phyloP scores from a whole-genome alignment of 2,888 invertebrate genomes.

The Drosophila nigritarsus region DNA sequence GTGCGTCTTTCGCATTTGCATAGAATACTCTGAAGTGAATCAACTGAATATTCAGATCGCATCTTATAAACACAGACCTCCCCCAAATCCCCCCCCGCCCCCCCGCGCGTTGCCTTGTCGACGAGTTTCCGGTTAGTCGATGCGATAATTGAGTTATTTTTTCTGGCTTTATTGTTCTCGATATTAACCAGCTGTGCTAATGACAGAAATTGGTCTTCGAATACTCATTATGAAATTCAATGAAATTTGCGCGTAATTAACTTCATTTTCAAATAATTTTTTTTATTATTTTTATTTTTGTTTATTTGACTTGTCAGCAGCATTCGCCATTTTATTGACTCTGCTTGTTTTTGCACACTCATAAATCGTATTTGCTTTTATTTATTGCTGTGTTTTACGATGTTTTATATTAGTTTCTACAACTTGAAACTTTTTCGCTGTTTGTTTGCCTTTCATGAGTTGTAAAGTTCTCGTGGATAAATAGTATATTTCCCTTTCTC shows the following conservation, averaged over 20 bases:
- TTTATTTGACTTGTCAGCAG: conserved; percentile 7
- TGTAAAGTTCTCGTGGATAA: too few species aligned
- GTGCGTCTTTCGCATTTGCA: conserved; percentile 17
- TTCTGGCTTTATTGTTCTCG: conserved; percentile 14
- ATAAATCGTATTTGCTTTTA: background rate
- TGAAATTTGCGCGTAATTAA: conserved; percentile 30
- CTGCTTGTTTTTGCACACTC: background rate
- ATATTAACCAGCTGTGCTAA: conserved; percentile 52
- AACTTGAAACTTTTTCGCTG: background rate
- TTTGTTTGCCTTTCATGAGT: too few species aligned
- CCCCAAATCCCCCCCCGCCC: background rate
- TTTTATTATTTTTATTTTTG: conserved; percentile 8
- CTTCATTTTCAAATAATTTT: conserved; percentile 16
- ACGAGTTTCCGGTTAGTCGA: conserved; percentile 36
- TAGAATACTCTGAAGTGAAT: conserved; percentile 18
- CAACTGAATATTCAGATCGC: conserved; percentile 24
- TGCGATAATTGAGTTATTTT: conserved; percentile 50
- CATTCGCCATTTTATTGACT: background rate
- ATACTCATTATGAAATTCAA: conserved; percentile 23
- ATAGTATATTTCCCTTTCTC: too few species aligned
- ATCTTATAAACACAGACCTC: conserved; percentile 5
- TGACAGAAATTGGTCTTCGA: conserved; percentile 39
- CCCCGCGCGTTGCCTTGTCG: background rate
- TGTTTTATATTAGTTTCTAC: background rate
- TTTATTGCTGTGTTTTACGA: background rate